phyloP scores from a whole-genome alignment of 2,797 vertebrate species.

The Neosilurus mollespiculum region DNA sequence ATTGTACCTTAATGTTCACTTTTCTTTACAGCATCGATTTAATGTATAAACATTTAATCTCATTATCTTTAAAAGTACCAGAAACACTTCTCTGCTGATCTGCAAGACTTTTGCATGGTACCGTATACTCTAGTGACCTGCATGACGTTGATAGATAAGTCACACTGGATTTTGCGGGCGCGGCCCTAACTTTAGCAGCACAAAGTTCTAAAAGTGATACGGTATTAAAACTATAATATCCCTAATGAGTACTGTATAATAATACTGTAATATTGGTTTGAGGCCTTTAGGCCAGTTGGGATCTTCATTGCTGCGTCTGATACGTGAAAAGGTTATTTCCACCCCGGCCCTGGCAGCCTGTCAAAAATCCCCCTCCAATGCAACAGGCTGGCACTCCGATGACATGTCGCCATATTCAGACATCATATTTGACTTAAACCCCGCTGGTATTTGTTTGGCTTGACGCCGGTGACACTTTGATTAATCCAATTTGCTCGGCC shows the following conservation, averaged over 20 bases:
- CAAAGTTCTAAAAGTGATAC: background rate
- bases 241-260: background rate
- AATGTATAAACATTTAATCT: no score
- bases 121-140: no score
- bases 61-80: no score
- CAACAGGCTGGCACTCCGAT: constrained; percentile 38
- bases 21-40: no score
- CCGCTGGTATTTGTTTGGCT: constrained; percentile 56
- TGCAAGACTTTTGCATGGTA: no score
- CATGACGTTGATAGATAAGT: no score
- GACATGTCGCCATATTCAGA: constrained; percentile 46
- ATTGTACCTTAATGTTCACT: no score
- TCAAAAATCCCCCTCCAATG: constrained; percentile 37
- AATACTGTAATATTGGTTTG: background rate
- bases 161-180: no score
- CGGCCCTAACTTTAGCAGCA: no score
- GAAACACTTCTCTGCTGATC: no score
- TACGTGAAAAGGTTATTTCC: constrained; percentile 54
- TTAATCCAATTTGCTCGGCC: constrained; percentile 58
- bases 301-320: background rate
- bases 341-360: constrained; percentile 21
- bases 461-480: constrained; percentile 60
- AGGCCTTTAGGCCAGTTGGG: background rate
- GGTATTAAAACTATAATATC: background rate
- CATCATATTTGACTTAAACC: constrained; percentile 57